phyloP scores from a whole-genome alignment of 2,797 vertebrate species.

The Uromys caudimaculatus region DNA sequence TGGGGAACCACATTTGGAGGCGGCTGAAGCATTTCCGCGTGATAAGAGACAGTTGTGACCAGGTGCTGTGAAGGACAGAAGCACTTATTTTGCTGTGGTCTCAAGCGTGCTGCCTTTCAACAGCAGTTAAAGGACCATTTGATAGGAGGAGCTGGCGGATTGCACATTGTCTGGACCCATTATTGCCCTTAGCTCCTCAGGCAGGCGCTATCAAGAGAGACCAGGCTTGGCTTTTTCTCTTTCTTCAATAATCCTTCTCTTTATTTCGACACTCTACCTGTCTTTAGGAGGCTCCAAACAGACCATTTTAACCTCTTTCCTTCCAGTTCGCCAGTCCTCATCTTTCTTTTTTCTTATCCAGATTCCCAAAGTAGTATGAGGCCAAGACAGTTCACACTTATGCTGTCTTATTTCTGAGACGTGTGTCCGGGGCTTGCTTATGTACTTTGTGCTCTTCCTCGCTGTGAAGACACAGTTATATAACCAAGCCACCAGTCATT shows the following conservation, averaged over 20 bases:
- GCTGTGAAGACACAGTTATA: background rate
- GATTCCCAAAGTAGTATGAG: background rate
- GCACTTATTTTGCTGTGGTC: slow-evolving; percentile 83
- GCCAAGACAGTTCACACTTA: background rate
- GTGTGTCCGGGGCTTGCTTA: background rate
- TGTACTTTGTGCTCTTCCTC: background rate
- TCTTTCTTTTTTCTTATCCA: background rate
- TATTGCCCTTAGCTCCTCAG: slow-evolving; percentile 82
- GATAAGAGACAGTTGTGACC: slow-evolving; percentile 83
- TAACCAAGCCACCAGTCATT: background rate
- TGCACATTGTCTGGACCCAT: slow-evolving; percentile 83
- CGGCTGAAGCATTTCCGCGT: slow-evolving; percentile 76
- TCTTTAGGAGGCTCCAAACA: slow-evolving; percentile 25
- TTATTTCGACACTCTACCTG: slow-evolving; percentile 12
- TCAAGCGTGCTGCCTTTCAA: slow-evolving; percentile 83
- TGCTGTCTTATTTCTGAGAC: slow-evolving; percentile 1
- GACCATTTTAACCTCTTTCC: slow-evolving; percentile 57
- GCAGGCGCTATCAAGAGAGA: slow-evolving; percentile 76
- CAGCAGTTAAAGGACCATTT: slow-evolving; percentile 83
- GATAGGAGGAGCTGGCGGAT: slow-evolving; percentile 80
- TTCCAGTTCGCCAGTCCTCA: slow-evolving; percentile 44
- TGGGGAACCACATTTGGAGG: slow-evolving; percentile 59
- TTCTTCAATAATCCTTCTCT: slow-evolving; percentile 74
- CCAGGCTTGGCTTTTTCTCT: slow-evolving; percentile 48
- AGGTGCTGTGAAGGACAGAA: slow-evolving; percentile 85